These are phyloP conservation scores for Lepidurus couesii DNA, from an alignment of 1,140 invertebrate species.

Conservation along the genomic window DNA sequence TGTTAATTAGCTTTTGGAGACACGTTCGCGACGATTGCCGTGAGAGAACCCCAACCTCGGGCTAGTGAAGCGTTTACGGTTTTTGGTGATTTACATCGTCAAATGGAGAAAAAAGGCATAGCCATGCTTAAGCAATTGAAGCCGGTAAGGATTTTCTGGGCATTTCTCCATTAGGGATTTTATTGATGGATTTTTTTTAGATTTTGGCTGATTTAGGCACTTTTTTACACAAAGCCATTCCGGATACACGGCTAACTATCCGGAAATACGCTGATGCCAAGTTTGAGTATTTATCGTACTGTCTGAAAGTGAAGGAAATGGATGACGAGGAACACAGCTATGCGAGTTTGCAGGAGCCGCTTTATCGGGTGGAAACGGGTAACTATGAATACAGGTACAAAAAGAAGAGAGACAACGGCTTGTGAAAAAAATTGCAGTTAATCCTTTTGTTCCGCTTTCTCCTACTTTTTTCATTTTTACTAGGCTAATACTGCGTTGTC, in stretches of 20 bases:
- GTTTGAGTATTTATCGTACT: slow-evolving; percentile 98
- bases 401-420: background rate
- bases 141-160: slow-evolving; percentile 58
- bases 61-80: slow-evolving; percentile 92
- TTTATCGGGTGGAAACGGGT: slow-evolving; percentile 95
- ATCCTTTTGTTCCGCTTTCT: slow-evolving; percentile 32
- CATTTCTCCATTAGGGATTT: background rate
- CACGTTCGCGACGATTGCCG: slow-evolving; percentile 87
- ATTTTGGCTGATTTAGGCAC: slow-evolving; percentile 90
- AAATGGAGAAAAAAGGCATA: slow-evolving; percentile 86
- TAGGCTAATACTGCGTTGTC: slow-evolving; percentile 82
- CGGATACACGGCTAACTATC: slow-evolving; percentile 94
- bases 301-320: slow-evolving; percentile 95
- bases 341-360: slow-evolving; percentile 86
- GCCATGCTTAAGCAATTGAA: slow-evolving; percentile 85
- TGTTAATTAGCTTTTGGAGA: slow-evolving; percentile 73
- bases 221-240: slow-evolving; percentile 94
- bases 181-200: slow-evolving; percentile 47
- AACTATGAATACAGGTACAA: slow-evolving; percentile 93
- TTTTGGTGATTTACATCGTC: slow-evolving; percentile 90
- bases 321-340: slow-evolving; percentile 97
- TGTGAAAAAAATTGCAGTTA: slow-evolving; percentile 16
- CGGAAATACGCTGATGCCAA: slow-evolving; percentile 96
- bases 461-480: slow-evolving; percentile 33
- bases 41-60: slow-evolving; percentile 86